Evolutionary conservation across 2,888 invertebrate genomes (phyloP).

Genomic region (Drosophila stalkeri): DNA sequence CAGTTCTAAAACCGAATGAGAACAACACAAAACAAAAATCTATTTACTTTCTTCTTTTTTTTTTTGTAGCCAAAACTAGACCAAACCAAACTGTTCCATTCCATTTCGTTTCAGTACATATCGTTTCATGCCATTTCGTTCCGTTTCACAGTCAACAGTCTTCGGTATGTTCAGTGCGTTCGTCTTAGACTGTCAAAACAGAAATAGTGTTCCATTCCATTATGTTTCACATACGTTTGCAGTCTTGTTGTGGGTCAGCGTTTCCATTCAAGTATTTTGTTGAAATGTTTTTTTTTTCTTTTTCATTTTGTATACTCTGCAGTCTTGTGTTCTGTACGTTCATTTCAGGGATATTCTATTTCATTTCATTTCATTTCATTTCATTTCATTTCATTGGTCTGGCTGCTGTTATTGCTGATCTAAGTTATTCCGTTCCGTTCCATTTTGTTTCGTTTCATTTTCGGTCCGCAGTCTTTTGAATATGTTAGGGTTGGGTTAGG

Average conservation of each 20-base stretch:
- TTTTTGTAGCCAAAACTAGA: slow-evolving; percentile 28
- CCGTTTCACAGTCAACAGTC: slow-evolving; percentile 29
- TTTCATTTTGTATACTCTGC: slow-evolving; percentile 21
- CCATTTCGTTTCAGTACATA: slow-evolving; percentile 6
- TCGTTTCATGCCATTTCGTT: slow-evolving; percentile 12
- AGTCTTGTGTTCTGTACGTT: slow-evolving; percentile 44
- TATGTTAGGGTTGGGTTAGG: slow-evolving; percentile 34
- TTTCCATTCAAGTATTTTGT: slow-evolving; percentile 2
- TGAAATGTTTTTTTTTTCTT: background rate
- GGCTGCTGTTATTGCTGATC: background rate
- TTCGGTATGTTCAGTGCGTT: slow-evolving; percentile 23
- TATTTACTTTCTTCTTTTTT: background rate
- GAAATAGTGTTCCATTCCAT: slow-evolving; percentile 2
- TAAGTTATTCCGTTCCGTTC: background rate
- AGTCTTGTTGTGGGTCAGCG: slow-evolving; percentile 15
- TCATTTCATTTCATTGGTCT: slow-evolving; percentile 6
- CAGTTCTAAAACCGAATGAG: slow-evolving; percentile 45
- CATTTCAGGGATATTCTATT: background rate
- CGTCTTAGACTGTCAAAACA: slow-evolving; percentile 1
- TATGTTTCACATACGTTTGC: slow-evolving; percentile 7
- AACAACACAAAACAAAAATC: slow-evolving; percentile 8
- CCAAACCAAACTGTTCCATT: slow-evolving; percentile 43
- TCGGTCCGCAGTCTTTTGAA: slow-evolving; percentile 50
- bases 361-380: slow-evolving; percentile 5
- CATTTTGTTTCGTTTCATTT: slow-evolving; percentile 7